A percentile compares a stretch with the other conserved stretches of the same genome.
Evolutionary conservation across 2,113 vertebrate species (phyloP).

Genomic region (Eurypyga helias): DNA sequence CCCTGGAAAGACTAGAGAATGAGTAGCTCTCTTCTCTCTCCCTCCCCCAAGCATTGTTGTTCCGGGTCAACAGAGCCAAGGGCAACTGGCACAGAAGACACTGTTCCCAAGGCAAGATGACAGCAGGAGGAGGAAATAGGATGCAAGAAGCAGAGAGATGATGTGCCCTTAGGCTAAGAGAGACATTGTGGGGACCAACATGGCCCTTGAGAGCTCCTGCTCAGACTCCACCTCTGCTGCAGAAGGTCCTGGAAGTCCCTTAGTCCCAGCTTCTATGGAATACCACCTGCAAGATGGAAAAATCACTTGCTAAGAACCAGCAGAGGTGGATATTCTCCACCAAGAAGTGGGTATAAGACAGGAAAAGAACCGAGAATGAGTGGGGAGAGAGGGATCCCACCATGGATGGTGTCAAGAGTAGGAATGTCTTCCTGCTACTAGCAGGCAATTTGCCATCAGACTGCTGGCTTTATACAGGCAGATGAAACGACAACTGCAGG

Average conservation of each 20-base stretch:
- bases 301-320: background rate
- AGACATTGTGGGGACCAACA: background rate
- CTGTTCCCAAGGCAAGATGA: constrained; percentile 53
- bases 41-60: constrained; percentile 16
- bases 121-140: constrained; percentile 50
- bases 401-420: background rate
- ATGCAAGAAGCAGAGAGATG: background rate
- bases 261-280: background rate
- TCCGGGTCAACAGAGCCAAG: constrained; percentile 56
- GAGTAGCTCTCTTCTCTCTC: background rate
- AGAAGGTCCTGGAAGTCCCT: background rate
- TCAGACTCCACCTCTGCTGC: background rate
- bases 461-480: background rate
- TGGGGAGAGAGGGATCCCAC: background rate
- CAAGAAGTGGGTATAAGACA: background rate
- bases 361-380: background rate
- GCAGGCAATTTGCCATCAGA: background rate
- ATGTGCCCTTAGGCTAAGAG: background rate
- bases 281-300: background rate
- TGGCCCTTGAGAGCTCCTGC: background rate
- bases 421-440: background rate
- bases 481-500: background rate
- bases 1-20: background rate
- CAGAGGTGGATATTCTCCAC: background rate
- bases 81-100: constrained; percentile 32